These are phyloP conservation scores for Neosalanx taihuensis DNA, from an alignment of 2,797 vertebrate species.

Conservation along the genomic window DNA sequence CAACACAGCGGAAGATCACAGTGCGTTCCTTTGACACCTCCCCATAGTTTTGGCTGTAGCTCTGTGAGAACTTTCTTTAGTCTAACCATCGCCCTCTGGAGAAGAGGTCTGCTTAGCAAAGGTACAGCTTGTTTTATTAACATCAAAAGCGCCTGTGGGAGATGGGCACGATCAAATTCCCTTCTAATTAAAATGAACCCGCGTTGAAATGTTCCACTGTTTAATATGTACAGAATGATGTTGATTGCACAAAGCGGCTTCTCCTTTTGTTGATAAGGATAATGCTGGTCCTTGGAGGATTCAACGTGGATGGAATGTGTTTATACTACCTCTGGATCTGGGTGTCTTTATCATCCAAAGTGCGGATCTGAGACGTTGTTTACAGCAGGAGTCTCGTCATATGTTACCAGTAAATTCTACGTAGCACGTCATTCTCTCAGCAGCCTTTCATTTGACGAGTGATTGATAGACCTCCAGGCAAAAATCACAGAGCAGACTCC, in stretches of 20 bases:
- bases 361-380: conserved; percentile 35
- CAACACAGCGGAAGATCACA: conserved; percentile 54
- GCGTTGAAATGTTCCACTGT: conserved; percentile 60
- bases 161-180: conserved; percentile 70
- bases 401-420: conserved; percentile 30
- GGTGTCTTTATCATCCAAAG: conserved; percentile 48
- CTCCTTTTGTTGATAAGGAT: conserved; percentile 68
- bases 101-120: conserved; percentile 45
- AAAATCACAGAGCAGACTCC: conserved; percentile 38
- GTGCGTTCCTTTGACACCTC: conserved; percentile 47
- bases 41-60: conserved; percentile 45
- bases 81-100: conserved; percentile 34
- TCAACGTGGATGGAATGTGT: conserved; percentile 64
- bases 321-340: conserved; percentile 36
- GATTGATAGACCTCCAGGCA: conserved; percentile 71
- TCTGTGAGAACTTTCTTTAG: conserved; percentile 45
- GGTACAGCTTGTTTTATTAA: conserved; percentile 76
- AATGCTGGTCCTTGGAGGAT: conserved; percentile 53
- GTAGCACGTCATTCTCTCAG: conserved; percentile 47
- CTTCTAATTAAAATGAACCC: conserved; percentile 77
- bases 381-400: conserved; percentile 31
- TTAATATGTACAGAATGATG: conserved; percentile 71
- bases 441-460: conserved; percentile 56
- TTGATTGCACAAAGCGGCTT: conserved; percentile 63
- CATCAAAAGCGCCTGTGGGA: conserved; percentile 70